Percentiles rank a stretch among this genome's conserved stretches.
These are phyloP conservation scores for Drusus annulatus DNA, from an alignment of 1,140 invertebrate species.

Conservation along the genomic window DNA sequence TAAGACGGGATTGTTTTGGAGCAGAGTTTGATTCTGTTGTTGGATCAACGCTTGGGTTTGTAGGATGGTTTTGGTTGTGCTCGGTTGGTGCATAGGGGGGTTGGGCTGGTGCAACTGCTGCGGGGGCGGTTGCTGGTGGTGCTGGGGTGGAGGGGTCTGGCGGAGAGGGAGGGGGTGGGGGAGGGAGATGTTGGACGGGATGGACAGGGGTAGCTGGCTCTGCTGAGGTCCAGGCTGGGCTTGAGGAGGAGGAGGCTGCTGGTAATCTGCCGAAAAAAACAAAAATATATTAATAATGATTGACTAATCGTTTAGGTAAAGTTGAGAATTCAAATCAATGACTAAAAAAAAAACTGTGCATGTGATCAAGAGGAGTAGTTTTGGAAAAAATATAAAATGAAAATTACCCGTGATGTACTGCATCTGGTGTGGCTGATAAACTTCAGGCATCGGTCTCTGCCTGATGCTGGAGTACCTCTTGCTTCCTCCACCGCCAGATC, in stretches of 20 bases:
- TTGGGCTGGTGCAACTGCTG: conserved; percentile 46
- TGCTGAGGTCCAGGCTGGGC: conserved; percentile 31
- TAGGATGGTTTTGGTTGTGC: neutral
- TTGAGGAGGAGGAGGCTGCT: conserved; percentile 30
- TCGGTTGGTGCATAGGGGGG: conserved; percentile 37
- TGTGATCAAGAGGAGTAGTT: too few species aligned
- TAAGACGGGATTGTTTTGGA: neutral
- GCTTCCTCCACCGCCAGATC: too few species aligned
- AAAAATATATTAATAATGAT: too few species aligned
- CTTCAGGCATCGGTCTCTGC: too few species aligned
- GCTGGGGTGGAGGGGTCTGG: conserved; percentile 46
- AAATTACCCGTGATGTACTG: too few species aligned
- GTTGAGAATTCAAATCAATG: too few species aligned
- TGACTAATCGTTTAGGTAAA: too few species aligned
- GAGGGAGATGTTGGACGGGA: conserved; percentile 28
- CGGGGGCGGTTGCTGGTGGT: conserved; percentile 15
- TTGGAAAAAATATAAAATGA: too few species aligned
- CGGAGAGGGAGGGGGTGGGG: conserved; percentile 12
- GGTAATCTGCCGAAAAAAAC: conserved; percentile 40
- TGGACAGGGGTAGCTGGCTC: conserved; percentile 6
- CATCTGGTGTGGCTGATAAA: too few species aligned
- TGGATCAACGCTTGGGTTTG: neutral
- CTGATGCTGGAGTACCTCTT: too few species aligned
- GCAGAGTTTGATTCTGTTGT: conserved; percentile 32
- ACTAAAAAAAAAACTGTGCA: too few species aligned